Evolutionary conservation across 1,140 invertebrate genomes (phyloP).

Genomic region (Lutraria rhynchaena): DNA sequence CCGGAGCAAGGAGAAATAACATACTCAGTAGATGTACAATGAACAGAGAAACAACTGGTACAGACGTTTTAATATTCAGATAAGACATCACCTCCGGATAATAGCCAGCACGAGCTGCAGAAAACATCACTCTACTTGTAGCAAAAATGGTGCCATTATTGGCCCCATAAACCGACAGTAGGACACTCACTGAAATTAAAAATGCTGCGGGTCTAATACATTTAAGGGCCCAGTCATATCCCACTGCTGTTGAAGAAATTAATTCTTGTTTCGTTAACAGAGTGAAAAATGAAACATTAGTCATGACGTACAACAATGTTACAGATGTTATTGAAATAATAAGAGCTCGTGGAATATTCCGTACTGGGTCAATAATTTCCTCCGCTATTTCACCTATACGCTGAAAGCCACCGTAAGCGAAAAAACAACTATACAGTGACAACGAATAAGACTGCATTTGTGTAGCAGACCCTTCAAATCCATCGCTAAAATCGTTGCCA

Average conservation of each 20-base stretch:
- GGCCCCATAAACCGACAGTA: constrained; percentile 24
- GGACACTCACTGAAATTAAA: constrained; percentile 21
- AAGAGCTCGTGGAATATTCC: constrained; percentile 82
- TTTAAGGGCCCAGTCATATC: constrained; percentile 20
- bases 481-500: background rate
- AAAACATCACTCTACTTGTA: constrained; percentile 29
- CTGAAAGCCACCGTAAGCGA: constrained; percentile 33
- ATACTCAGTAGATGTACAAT: background rate
- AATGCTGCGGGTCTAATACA: background rate
- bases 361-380: constrained; percentile 44
- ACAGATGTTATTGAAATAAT: constrained; percentile 81
- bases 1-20: constrained; percentile 15
- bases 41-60: constrained; percentile 23
- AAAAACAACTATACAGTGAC: constrained; percentile 42
- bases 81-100: constrained; percentile 42
- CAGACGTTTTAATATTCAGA: background rate
- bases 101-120: constrained; percentile 32
- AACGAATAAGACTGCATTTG: constrained; percentile 17
- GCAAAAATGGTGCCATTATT: constrained; percentile 6
- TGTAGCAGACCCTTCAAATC: constrained; percentile 27
- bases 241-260: constrained; percentile 23
- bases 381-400: constrained; percentile 35
- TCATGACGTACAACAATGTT: constrained; percentile 80
- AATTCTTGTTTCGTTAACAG: constrained; percentile 26
- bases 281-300: constrained; percentile 77